These are phyloP conservation scores for Periophthalmus modestus DNA, from an alignment of 2,113 vertebrate genomes.

Conservation along the genomic window DNA sequence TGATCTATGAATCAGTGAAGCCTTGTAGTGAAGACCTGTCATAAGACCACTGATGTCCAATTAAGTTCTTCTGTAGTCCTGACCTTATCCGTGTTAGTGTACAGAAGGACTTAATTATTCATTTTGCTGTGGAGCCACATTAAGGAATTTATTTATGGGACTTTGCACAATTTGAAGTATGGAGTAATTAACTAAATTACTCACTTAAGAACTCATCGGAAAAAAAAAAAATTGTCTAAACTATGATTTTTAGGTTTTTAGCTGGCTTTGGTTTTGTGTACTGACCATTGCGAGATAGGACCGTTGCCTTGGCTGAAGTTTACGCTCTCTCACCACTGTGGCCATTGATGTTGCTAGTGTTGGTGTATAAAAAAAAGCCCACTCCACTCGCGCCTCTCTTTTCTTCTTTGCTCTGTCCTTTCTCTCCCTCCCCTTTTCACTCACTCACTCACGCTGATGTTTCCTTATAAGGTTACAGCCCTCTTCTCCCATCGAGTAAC, in stretches of 20 bases:
- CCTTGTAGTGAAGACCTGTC: neutral
- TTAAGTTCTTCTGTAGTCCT: too few species aligned
- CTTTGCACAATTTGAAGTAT: too few species aligned
- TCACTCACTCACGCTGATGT: slow-evolving; percentile 51
- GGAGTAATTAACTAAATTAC: neutral
- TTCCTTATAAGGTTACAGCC: slow-evolving; percentile 72
- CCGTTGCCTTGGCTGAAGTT: neutral
- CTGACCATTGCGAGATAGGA: neutral
- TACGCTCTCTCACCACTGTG: slow-evolving; percentile 7
- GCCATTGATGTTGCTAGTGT: slow-evolving; percentile 28
- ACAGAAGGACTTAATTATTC: too few species aligned
- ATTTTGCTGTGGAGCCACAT: too few species aligned
- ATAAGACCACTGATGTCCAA: too few species aligned
- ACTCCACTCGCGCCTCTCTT: slow-evolving; percentile 38
- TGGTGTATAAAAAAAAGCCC: slow-evolving; percentile 28
- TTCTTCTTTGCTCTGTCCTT: slow-evolving; percentile 26
- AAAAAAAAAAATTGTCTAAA: neutral
- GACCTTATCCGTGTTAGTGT: too few species aligned
- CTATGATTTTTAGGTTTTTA: too few species aligned
- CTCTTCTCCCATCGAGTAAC: slow-evolving; percentile 49
- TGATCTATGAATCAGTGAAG: neutral
- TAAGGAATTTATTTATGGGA: too few species aligned
- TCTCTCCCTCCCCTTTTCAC: slow-evolving; percentile 37
- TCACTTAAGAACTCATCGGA: neutral
- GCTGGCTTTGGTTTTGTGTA: neutral